A percentile compares a stretch with the other conserved stretches of the same genome.
Conservation (phyloP, 92 coral and sea anemone species). For the Meandrina meandrites region DNA sequence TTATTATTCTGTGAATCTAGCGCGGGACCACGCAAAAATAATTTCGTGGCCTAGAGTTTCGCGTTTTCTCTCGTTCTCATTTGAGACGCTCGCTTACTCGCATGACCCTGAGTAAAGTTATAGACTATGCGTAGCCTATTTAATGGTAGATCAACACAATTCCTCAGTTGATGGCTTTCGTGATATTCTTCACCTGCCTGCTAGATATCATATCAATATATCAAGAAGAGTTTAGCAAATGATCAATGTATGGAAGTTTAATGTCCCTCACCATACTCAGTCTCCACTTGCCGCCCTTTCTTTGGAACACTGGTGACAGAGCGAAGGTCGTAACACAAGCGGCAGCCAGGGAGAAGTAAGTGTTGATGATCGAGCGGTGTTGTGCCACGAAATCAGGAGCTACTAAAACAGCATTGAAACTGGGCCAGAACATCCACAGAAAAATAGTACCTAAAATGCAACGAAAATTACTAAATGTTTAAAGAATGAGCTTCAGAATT, state of each 20-base stretch:
- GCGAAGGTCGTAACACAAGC: conserved; percentile 82
- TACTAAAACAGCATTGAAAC: conserved; percentile 90
- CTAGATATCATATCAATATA: not conserved
- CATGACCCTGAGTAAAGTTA: too few species aligned
- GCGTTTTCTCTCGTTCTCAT: too few species aligned
- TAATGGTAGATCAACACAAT: not conserved
- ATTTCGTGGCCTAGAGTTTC: too few species aligned
- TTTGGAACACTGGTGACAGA: conserved; percentile 68
- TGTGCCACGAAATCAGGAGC: conserved; percentile 89
- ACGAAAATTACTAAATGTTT: too few species aligned
- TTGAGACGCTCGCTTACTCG: too few species aligned
- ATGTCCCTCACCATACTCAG: conserved; percentile 73
- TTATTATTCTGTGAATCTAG: too few species aligned
- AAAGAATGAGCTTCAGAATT: not conserved
- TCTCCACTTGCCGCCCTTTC: conserved; percentile 47
- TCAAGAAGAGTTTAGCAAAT: not conserved
- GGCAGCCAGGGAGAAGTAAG: conserved; percentile 82
- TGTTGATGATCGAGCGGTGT: conserved; percentile 91
- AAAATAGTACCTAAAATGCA: conserved; percentile 72
- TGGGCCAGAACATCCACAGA: conserved; percentile 99
- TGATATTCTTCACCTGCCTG: not conserved
- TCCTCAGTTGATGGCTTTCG: not conserved
- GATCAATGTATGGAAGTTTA: not conserved
- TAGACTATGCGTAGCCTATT: too few species aligned
- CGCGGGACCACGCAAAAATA: too few species aligned